Percentiles rank a stretch among this genome's conserved stretches.
Conservation (phyloP, 1,140 invertebrate species). For the Paraescarpia echinospica region DNA sequence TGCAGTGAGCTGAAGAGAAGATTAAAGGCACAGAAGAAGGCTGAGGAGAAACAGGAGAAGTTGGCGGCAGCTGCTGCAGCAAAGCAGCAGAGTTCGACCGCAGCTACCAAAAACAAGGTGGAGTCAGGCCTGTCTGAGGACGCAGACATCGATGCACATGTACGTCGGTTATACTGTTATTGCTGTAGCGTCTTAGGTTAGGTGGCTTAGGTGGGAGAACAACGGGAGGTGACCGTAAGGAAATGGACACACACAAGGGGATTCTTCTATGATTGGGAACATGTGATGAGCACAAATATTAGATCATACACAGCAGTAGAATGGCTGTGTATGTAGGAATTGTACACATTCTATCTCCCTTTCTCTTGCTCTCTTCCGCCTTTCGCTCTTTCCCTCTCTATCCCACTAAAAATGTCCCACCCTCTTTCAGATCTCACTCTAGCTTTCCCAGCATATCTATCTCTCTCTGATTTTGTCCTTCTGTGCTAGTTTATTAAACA, state of each 20-base stretch:
- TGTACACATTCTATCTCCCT: not conserved
- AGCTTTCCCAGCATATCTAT: not conserved
- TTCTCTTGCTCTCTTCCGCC: no score
- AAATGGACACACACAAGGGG: no score
- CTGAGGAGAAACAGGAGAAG: conserved; percentile 90
- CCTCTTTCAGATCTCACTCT: not conserved
- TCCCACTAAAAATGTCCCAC: not conserved
- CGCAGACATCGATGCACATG: conserved; percentile 90
- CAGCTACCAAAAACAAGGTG: conserved; percentile 30
- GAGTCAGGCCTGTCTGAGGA: conserved; percentile 39
- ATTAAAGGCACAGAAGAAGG: conserved; percentile 88
- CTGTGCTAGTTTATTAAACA: conserved; percentile 7
- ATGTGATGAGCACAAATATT: not conserved
- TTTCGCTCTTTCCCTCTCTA: no score
- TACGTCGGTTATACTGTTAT: conserved; percentile 44
- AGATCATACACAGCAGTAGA: not conserved
- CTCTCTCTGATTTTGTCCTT: not conserved
- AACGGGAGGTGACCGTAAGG: no score
- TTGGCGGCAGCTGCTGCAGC: conserved; percentile 54
- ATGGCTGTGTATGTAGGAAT: not conserved
- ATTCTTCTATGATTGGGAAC: no score
- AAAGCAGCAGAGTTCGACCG: conserved; percentile 42
- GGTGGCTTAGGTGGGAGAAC: not conserved
- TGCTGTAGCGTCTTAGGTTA: not conserved
- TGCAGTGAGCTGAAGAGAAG: conserved; percentile 87